Base-by-base conservation (phyloP, 1,140 invertebrate species). In the Antheraea mylitta region DNA sequence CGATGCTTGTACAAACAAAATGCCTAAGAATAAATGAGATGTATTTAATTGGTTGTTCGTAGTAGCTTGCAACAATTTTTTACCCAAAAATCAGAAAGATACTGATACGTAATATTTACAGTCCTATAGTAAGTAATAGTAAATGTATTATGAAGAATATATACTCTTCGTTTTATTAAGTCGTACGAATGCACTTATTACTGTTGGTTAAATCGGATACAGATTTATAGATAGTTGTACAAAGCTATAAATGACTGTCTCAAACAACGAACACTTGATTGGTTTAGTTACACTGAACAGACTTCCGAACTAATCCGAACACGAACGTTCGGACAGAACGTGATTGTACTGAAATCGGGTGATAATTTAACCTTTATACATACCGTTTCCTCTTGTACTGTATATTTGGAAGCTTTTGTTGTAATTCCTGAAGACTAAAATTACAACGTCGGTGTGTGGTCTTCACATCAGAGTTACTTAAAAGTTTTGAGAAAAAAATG, bases 211-310 rank as follows among this genome's bases (percentile, higher is more conserved):
- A 11, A 1, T 42, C 38, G 7, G 38, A 42, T 61, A 61, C 6
- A 61, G 11, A 16, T 53, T 53, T 53, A 53, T 13, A 53, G 16
- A 53, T 53, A 53, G 45, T 2, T 16, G 16, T 53, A 53, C 11
- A 53, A 53, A 16, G 4, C 45, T 53, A 53, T 53, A n/a, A 13
- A 53, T 53, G 38, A 61, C 30, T 22, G 59, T 61, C 19, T 61
- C 18, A 88, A 78, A 88, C 83, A 85, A 86, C 83, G 74, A 79
- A 66, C 61, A 64, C 69, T 53, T 88, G 86, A 88, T 88, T 85
- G 82, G 81, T 84, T 88, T 88, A 84, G 83, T 85, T 85, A 85
- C 76, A 85, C 74, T 74, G 75, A 83, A 79, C 77, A 70, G 76
- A 79, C 78, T 80, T 78, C 77, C 78, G 77, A 81, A 78, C 79